Percentiles rank a stretch among this genome's conserved stretches.
Conservation (phyloP, 2,888 invertebrate genomes). For the Sphecodes monilicornis region DNA sequence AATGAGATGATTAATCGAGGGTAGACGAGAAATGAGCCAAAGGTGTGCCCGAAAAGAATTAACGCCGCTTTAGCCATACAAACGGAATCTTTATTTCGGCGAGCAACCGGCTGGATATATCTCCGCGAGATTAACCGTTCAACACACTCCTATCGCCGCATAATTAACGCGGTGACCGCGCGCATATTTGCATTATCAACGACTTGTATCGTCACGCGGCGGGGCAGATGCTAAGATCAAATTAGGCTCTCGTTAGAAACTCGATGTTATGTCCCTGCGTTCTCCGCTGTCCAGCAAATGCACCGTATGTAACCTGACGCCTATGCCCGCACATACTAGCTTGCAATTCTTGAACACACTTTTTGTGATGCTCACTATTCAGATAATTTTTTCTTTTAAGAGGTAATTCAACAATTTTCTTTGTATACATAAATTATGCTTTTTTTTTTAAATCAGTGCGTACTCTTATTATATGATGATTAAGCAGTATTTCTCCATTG, state of each 20-base stretch:
- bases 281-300: neutral
- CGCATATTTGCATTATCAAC: slow-evolving; percentile 52
- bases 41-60: slow-evolving; percentile 53
- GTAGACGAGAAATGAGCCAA: slow-evolving; percentile 45
- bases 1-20: slow-evolving; percentile 48
- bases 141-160: slow-evolving; percentile 37
- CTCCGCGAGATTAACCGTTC: slow-evolving; percentile 52
- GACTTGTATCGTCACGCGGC: slow-evolving; percentile 49
- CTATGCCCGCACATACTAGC: neutral
- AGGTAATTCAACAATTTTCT: too few relatives aligned
- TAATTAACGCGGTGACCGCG: slow-evolving; percentile 58
- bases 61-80: slow-evolving; percentile 29
- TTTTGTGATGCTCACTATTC: too few relatives aligned
- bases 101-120: slow-evolving; percentile 50
- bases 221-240: slow-evolving; percentile 60
- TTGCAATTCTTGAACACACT: too few relatives aligned
- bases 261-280: slow-evolving; percentile 8
- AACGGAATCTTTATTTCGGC: slow-evolving; percentile 54
- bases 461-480: too few relatives aligned
- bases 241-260: slow-evolving; percentile 47
- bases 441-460: too few relatives aligned
- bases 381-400: too few relatives aligned
- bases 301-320: slow-evolving; percentile 7
- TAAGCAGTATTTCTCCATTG: too few relatives aligned
- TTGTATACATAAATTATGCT: too few relatives aligned